Evolutionary conservation across 2,797 vertebrate species (phyloP), one percentile per base, ranked within the genome.

Genomic region (Tapirus indicus): DNA sequence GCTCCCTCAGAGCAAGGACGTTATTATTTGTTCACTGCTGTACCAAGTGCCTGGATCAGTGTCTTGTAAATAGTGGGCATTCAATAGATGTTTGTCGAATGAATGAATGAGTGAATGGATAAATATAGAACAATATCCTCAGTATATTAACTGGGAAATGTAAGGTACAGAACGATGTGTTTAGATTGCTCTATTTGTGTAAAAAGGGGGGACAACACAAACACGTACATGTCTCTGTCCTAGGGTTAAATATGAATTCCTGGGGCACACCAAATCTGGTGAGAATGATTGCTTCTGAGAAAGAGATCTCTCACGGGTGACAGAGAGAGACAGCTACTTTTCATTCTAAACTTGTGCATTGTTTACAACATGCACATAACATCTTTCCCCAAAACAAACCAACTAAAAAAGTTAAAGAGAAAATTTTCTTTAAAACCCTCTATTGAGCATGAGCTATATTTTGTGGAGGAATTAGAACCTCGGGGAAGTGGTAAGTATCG

Each of bases 391-490:
- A 20, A 68, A 88, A 29, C n/a, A 91, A 96, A 74, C 25, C 62
- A 58, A 35, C 64, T 29, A 3, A 80, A 38, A 71, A 41, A 25
- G 5, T 64, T 96, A 96, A 77, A 58, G 94, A 82, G 27, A 96
- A 83, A 64, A 69, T 96, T 77, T 94, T 88, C 58, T 56, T 91
- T 60, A 90, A 96, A 71, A 84, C 32, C 14, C 1, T 49, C 21
- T 62, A 13, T 7, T 83, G 88, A 66, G 21, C 52, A 96, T 58
- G 83, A 82, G 52, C 88, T 62, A 6, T 97, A 77, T 93, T 97
- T 94, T 84, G 8, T 93, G 32, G 44, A 66, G 29, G 66, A 97
- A 68, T 86, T 77, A 72, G 6, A 78, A 56, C 32, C 84, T 96
- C 1, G 52, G 29, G 44, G n/a, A 89, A 84, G 91, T 2, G 20